These are phyloP conservation scores for Hirtodrosophila duncani DNA, from an alignment of 2,888 invertebrate genomes.

Conservation along the genomic window DNA sequence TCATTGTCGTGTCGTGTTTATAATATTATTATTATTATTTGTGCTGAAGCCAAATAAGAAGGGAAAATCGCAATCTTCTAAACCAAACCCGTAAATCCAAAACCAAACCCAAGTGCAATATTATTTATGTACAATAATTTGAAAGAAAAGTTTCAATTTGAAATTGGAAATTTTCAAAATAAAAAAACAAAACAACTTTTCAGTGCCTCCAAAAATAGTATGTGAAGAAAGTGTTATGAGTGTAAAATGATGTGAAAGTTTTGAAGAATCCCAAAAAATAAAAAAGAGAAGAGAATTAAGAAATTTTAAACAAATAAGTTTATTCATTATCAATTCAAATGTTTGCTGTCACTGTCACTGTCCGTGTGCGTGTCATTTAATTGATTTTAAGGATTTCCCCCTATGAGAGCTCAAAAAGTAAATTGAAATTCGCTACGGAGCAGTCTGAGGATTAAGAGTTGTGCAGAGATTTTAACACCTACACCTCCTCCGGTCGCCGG, in stretches of 20 bases:
- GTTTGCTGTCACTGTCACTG: conserved; percentile 15
- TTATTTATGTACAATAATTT: too few species aligned
- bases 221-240: too few species aligned
- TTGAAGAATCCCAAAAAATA: not conserved
- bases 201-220: conserved; percentile 30
- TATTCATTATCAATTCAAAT: not conserved
- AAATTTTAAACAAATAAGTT: not conserved
- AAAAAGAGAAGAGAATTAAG: not conserved
- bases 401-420: conserved; percentile 36
- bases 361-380: conserved; percentile 62
- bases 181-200: too few species aligned
- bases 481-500: too few species aligned
- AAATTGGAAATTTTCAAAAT: too few species aligned
- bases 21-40: conserved; percentile 1
- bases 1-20: conserved; percentile 24
- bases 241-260: not conserved
- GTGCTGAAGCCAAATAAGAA: conserved; percentile 6
- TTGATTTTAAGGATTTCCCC: conserved; percentile 64
- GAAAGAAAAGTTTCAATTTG: conserved; percentile 1
- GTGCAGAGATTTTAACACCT: conserved; percentile 44
- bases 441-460: conserved; percentile 59
- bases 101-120: conserved; percentile 7
- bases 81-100: too few species aligned
- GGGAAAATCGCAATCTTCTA: too few species aligned
- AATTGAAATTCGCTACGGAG: conserved; percentile 42